Conservation (phyloP, 1,140 invertebrate species). For the Agraylea sexmaculata region DNA sequence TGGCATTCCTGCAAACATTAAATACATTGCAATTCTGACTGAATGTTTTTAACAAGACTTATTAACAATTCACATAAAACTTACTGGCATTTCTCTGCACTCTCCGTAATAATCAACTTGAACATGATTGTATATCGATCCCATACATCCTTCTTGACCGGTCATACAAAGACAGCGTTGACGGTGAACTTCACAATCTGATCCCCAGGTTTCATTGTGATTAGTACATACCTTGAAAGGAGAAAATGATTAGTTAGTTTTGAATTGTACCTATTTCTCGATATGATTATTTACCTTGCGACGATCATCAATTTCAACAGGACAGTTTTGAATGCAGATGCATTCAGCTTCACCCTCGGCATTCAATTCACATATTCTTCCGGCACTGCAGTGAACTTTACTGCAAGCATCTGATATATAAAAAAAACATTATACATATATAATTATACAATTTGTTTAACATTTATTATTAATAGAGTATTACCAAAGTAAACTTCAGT, state of each 20-base stretch:
- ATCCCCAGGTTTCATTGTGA: slow-evolving; percentile 85
- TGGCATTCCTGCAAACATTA: slow-evolving; percentile 51
- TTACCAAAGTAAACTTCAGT: slow-evolving; percentile 7
- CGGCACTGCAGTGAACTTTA: slow-evolving; percentile 79
- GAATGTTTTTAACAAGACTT: no score
- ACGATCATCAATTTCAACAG: slow-evolving; percentile 62
- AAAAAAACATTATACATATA: no score
- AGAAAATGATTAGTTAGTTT: no score
- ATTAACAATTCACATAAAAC: slow-evolving; percentile 18
- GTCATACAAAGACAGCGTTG: slow-evolving; percentile 80
- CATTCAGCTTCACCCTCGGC: slow-evolving; percentile 66
- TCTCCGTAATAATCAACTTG: slow-evolving; percentile 89
- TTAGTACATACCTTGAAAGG: slow-evolving; percentile 88
- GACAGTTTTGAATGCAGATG: slow-evolving; percentile 74
- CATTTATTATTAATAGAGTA: background rate
- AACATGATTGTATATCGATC: slow-evolving; percentile 66
- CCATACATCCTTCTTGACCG: slow-evolving; percentile 57
- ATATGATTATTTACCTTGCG: slow-evolving; percentile 45
- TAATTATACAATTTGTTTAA: slow-evolving; percentile 1
- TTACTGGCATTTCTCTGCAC: slow-evolving; percentile 66
- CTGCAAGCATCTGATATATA: slow-evolving; percentile 58
- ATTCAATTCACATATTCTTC: slow-evolving; percentile 70
- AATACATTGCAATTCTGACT: background rate
- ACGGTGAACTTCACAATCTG: slow-evolving; percentile 85
- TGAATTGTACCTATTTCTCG: no score